Conservation (phyloP, 2,888 invertebrate genomes). For the Aleiodes testaceus region DNA sequence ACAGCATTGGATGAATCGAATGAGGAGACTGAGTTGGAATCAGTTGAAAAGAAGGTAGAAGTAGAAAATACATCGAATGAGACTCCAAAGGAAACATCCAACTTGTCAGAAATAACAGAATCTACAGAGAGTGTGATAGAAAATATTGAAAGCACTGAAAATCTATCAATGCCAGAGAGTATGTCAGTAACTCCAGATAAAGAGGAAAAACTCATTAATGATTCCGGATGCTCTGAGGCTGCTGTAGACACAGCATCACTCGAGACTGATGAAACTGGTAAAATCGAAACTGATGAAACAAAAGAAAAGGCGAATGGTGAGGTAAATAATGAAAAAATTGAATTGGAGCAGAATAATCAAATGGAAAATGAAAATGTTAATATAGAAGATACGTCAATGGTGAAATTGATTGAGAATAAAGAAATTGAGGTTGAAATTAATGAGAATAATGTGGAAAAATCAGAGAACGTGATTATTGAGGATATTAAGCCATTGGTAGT, state of each 20-base stretch:
- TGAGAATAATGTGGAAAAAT: conserved; percentile 25
- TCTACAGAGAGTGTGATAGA: conserved; percentile 33
- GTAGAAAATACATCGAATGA: conserved; percentile 15
- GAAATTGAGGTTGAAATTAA: conserved; percentile 8
- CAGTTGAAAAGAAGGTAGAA: conserved; percentile 15
- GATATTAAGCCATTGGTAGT: conserved; percentile 58
- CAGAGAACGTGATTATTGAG: conserved; percentile 43
- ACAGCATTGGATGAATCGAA: conserved; percentile 42
- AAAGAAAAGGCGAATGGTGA: conserved; percentile 28
- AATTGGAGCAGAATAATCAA: conserved; percentile 22
- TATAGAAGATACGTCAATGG: conserved; percentile 30
- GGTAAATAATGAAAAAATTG: conserved; percentile 10
- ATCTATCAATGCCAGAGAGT: conserved; percentile 16
- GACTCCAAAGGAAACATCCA: conserved; percentile 49
- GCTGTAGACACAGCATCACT: not conserved
- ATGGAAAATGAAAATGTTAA: conserved; percentile 35
- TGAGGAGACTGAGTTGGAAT: conserved; percentile 37
- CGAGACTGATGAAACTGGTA: conserved; percentile 33
- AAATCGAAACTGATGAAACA: conserved; percentile 32
- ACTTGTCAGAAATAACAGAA: conserved; percentile 53
- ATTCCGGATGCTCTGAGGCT: conserved; percentile 31
- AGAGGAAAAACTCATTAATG: conserved; percentile 33
- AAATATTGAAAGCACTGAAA: conserved; percentile 10
- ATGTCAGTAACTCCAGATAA: conserved; percentile 9
- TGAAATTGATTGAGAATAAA: conserved; percentile 32